Evolutionary conservation across 2,888 invertebrate genomes (phyloP), one percentile per base, ranked within the genome.

Genomic region (Pyrrhosoma nymphula): DNA sequence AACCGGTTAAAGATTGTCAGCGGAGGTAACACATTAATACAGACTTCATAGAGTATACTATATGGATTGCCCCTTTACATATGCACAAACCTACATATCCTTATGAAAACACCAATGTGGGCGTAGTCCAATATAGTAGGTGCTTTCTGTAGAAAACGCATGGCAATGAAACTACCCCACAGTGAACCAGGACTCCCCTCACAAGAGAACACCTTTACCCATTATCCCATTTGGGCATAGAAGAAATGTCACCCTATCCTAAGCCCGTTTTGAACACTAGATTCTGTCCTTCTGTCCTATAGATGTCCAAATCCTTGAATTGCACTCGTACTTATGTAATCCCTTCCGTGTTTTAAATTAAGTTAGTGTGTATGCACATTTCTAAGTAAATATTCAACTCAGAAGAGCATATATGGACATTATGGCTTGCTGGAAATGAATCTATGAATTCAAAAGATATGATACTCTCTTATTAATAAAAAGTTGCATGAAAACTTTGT

Each of bases 1-100:
- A 96, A 96, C 95, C 95, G 96, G 39, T 96, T 96, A 55, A 96
- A 96, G 96, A 96, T 96, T 95, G 96, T 96, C 95, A 96, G 96
- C 95, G 96, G 96, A 96, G 96, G 96, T 96, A 96, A 95, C 95
- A 69, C 69, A 18, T 93, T n/a, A 47, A 47, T 39, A 82, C 82
- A 82, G 82, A 82, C 82, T 35, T 35, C 1, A 69, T 82, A 82
- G 82, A 35, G 69, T 75, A 88, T 91, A 30, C 26, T 55, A 75
- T 95, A 14, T 95, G 26, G n/a, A 69, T 95, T n/a, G 0, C n/a
- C n/a, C 35, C 30, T 35, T 95, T 16, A 47, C 95, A 56, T 60
- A 6, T 60, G 60, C 47, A 47, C 95, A 95, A n/a, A 47, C 47
- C 47, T 18, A 30, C 60, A 30, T 60, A 47, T 14, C 60, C 56